Base-by-base conservation (phyloP, 2,888 invertebrate species). In the Vanessa cardui region DNA sequence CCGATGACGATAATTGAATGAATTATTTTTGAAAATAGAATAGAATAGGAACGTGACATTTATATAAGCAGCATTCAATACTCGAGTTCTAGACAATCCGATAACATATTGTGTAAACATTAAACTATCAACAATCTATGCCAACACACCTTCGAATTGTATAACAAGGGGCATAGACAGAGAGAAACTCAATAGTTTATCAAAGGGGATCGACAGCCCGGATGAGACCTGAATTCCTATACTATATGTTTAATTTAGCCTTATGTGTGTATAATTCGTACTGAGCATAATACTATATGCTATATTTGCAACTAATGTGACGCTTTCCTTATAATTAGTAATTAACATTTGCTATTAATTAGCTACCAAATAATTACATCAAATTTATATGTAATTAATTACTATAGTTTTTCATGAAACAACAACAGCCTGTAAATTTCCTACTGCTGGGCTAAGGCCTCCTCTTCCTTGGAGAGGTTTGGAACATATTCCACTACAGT, bases 101-200 rank as follows among this genome's bases (percentile, higher is more conserved):
- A 26, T 31, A 31, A 26, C 15, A 52, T 52, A 26, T 52, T 16
- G 52, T 26, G 52, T n/a, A 31, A 6, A 31, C 26, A 16, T 52
- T 52, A 18, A n/a, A 49, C 49, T 49, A 49, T 49, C 49, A 49
- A 52, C 26, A 52, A 52, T 52, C 26, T 52, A 16, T 52, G 15
- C 26, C 52, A 52, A 26, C 31, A 52, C 16, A 26, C 26, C 26
- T 7, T 18, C 8, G 52, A 52, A 52, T 26, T 52, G 52, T 52
- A 26, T 52, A 52, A 26, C 52, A 31, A 31, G 52, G 16, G 52
- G 7, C 26, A 52, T n/a, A 21, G 31, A 26, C 39, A 12, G 26
- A 52, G 26, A 52, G 52, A 31, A 52, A 52, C 52, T 52, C 52
- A 46, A 62, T 18, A 54, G 54, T 18, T 56, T 31, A 26, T 45